Conservation (phyloP, 35 echinoderm and acorn worm species). For the Apostichopus californicus region DNA sequence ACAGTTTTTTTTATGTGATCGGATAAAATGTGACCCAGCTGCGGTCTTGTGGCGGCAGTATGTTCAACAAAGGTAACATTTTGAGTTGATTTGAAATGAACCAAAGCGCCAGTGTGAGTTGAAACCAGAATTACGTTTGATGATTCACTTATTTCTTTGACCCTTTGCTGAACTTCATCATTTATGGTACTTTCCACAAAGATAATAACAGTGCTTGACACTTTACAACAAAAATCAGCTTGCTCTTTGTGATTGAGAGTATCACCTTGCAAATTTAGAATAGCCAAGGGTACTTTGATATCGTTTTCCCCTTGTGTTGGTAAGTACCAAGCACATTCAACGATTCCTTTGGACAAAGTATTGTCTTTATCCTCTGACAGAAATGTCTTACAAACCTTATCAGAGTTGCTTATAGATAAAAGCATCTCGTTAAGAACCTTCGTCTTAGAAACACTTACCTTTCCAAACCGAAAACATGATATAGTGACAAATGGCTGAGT, state of each 20-base stretch:
- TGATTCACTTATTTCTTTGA: not conserved
- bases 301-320: no score
- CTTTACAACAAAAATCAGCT: not conserved
- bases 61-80: not conserved
- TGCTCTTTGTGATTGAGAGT: not conserved
- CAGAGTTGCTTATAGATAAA: no score
- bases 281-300: not conserved
- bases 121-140: not conserved
- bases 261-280: slow-evolving; percentile 26
- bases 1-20: not conserved
- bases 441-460: no score
- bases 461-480: no score
- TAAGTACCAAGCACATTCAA: no score
- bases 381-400: not conserved
- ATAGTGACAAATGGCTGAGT: no score
- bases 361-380: not conserved
- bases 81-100: not conserved
- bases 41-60: not conserved
- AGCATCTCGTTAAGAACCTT: no score
- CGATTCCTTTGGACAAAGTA: no score
- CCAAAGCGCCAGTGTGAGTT: not conserved
- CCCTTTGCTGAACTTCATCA: not conserved
- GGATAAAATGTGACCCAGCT: not conserved
- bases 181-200: not conserved
- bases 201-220: not conserved